Conservation (phyloP, 2,888 invertebrate genomes). For the Ptilodon capucinus region DNA sequence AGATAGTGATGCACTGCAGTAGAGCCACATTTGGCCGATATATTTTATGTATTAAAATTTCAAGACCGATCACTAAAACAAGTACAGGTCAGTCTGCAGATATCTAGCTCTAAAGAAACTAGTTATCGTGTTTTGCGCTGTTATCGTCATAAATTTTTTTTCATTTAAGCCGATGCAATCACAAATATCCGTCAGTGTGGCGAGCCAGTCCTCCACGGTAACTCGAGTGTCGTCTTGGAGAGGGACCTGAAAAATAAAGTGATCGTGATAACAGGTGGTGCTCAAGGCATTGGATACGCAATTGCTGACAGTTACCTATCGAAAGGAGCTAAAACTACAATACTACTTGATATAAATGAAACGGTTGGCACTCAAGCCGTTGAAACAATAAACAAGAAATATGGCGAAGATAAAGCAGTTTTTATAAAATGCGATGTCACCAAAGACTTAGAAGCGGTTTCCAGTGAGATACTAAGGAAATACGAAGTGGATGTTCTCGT, state of each 20-base stretch:
- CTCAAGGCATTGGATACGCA: conserved; percentile 70
- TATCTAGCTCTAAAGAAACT: too few relatives aligned
- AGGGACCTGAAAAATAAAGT: conserved; percentile 15
- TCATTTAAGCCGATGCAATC: background rate
- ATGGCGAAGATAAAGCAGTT: conserved; percentile 55
- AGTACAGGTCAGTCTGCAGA: too few relatives aligned
- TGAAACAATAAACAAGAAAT: conserved; percentile 54
- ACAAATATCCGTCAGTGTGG: background rate
- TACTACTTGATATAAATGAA: conserved; percentile 27
- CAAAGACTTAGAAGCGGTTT: conserved; percentile 48
- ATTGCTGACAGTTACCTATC: conserved; percentile 61
- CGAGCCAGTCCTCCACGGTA: background rate
- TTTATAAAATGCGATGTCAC: conserved; percentile 70
- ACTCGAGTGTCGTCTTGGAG: background rate
- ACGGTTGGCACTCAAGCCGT: conserved; percentile 46
- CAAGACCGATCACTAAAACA: too few relatives aligned
- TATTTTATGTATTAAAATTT: too few relatives aligned
- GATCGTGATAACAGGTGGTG: conserved; percentile 68
- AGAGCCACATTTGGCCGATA: too few relatives aligned
- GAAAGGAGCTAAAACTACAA: conserved; percentile 40
- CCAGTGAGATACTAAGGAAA: conserved; percentile 28
- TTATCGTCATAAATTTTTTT: background rate
- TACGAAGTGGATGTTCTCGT: conserved; percentile 57
- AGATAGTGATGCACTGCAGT: too few relatives aligned
- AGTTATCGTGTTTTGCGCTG: too few relatives aligned